phyloP scores from a whole-genome alignment of 2,113 vertebrate species.

The Tachuris rubrigastra region DNA sequence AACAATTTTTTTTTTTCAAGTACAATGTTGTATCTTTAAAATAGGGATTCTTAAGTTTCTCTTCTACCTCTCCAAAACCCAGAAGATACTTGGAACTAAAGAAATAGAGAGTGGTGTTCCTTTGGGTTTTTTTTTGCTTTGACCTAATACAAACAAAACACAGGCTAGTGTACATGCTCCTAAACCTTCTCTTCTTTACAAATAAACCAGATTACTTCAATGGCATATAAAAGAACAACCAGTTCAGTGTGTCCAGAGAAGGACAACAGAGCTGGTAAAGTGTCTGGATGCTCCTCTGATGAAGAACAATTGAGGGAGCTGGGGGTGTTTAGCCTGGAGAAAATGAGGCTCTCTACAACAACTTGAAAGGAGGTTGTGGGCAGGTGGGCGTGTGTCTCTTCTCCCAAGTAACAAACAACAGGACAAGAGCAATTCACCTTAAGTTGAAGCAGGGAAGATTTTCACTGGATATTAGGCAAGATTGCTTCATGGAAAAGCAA shows the following conservation, averaged over 20 bases:
- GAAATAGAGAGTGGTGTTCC: background rate
- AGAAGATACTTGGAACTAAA: background rate
- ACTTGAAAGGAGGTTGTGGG: accelerated
- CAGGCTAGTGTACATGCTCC: background rate
- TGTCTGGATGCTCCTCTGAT: background rate
- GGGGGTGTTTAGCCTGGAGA: background rate
- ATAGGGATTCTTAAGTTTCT: background rate
- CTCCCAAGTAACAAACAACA: background rate
- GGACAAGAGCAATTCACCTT: background rate
- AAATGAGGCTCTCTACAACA: background rate
- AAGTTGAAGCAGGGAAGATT: accelerated
- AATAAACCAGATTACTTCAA: background rate
- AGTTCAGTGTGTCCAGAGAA: accelerated
- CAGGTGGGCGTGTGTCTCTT: accelerated
- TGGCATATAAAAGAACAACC: background rate
- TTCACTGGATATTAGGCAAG: background rate
- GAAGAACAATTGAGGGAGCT: background rate
- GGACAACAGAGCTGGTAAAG: accelerated
- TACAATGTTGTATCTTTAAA: background rate
- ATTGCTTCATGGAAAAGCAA: background rate
- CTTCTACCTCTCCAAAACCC: background rate
- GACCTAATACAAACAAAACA: background rate
- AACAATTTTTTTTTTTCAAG: background rate
- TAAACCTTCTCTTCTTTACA: background rate
- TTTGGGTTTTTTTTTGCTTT: background rate